Evolutionary conservation across 2,797 vertebrate species (phyloP), one percentile per base, ranked within the genome.

Genomic region (Triplophysa bombifrons): DNA sequence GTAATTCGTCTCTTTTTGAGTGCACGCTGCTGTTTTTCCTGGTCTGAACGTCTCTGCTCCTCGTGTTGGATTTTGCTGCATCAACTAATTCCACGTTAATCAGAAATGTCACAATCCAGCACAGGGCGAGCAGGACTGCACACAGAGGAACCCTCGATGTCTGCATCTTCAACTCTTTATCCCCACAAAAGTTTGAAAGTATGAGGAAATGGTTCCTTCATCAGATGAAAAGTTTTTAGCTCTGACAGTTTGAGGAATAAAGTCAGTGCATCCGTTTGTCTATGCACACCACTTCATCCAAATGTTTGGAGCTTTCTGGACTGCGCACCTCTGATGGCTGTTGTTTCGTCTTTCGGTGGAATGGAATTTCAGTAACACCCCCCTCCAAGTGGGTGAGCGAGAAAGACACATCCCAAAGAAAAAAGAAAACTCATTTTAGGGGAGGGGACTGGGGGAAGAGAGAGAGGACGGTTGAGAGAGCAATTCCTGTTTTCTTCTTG

Each of bases 301-400:
- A 50, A 74, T 30, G 48, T 76, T 72, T 60, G 34, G 19, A 51
- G 50, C 20, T 30, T 74, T 25, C 30, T 41, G n/a, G 41, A n/a
- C 16, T 44, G 41, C n/a, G 38, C 56, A n/a, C 72, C 64, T 60
- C 38, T 71, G 67, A 76, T 60, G 82, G 16, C 74, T 72, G 77
- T 80, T 58, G 63, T 72, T 64, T 77, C n/a, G 30, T 81, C 64
- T 73, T 82, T 51, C 60, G 72, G 84, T 53, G 19, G 68, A 87
- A 85, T 69, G n/a, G 61, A 87, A 87, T 85, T 86, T 79, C 70
- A 74, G 73, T 41, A 22, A 82, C 74, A 82, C 80, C 78, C 82
- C 83, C 82, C 82, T 84, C 80, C 50, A 63, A 85, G 81, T 69
- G 58, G 79, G 79, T 75, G 72, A 82, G 76, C n/a, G 51, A 73